Percentiles rank a stretch among this genome's conserved stretches.
phyloP scores from a whole-genome alignment of 2,797 vertebrate genomes.

The Clarias laeviceps region DNA sequence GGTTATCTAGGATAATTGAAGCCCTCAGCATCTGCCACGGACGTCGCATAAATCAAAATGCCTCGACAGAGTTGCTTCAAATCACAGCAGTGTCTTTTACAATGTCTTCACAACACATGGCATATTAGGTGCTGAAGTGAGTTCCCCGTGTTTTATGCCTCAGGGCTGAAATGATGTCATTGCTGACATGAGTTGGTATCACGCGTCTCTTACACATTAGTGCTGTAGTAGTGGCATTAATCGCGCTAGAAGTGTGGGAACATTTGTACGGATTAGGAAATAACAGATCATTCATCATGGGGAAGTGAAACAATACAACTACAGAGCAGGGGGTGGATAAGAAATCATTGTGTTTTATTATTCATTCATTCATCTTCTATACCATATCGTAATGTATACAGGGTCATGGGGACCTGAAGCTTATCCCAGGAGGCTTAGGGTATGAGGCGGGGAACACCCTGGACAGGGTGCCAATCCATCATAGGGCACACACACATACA shows the following conservation, averaged over 20 bases:
- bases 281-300: too few relatives aligned
- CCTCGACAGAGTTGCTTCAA: not conserved
- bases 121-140: not conserved
- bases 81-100: constrained; percentile 8
- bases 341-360: not conserved
- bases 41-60: not conserved
- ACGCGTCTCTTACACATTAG: not conserved
- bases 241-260: not conserved
- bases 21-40: not conserved
- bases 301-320: not conserved
- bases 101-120: not conserved
- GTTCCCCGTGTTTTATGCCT: not conserved
- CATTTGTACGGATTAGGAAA: not conserved
- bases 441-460: too few relatives aligned
- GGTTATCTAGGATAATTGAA: constrained; percentile 17
- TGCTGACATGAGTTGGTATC: not conserved
- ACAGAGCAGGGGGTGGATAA: not conserved
- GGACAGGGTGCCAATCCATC: too few relatives aligned
- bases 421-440: too few relatives aligned
- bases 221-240: not conserved
- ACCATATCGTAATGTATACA: too few relatives aligned
- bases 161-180: not conserved
- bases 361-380: too few relatives aligned
- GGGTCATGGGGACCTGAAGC: too few relatives aligned
- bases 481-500: too few relatives aligned